Evolutionary conservation across 1,140 invertebrate species (phyloP), one percentile per base, ranked within the genome.

Genomic region (Drosophila nikananu): DNA sequence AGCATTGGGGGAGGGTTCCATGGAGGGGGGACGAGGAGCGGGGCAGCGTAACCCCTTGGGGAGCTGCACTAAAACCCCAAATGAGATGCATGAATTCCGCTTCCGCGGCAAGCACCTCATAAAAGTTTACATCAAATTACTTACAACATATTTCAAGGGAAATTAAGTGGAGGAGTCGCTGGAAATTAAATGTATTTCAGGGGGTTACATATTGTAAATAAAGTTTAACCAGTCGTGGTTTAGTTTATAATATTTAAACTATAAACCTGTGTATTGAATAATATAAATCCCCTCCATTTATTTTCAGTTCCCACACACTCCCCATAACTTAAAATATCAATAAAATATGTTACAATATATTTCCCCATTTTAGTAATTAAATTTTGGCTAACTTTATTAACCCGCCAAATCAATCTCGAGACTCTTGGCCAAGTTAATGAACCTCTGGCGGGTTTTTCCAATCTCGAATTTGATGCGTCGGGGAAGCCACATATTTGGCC

Each of bases 51-150:
- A 23, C 27, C 71, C 84, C 86, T 63, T 42, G 42, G 83, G 83
- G 72, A 61, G 64, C 63, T 57, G 74, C 80, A 80, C 55, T 67
- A 87, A 70, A 84, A 68, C 73, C 60, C 77, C 58, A 89, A 87
- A 87, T 89, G 84, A 84, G 84, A 87, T 81, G 84, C 84, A 84
- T 57, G 76, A 62, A 71, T 71, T 78, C 44, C 35, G 19, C 35
- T 49, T 35, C 27, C 30, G 30, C 37, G 52, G 21, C 66, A 66
- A 64, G 72, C 83, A 83, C 59, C 76, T 84, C 86, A 76, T 87
- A 87, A 87, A 87, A 71, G 72, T 89, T 64, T 55, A 75, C 72
- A 74, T 66, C 73, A 74, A 83, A 78, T 80, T 81, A 81, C 89
- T 77, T 89, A 74, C 59, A 80, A 67, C 79, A 73, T 54, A 81